Evolutionary conservation across 2,888 invertebrate genomes (phyloP).

Genomic region (Tanypteryx hageni): DNA sequence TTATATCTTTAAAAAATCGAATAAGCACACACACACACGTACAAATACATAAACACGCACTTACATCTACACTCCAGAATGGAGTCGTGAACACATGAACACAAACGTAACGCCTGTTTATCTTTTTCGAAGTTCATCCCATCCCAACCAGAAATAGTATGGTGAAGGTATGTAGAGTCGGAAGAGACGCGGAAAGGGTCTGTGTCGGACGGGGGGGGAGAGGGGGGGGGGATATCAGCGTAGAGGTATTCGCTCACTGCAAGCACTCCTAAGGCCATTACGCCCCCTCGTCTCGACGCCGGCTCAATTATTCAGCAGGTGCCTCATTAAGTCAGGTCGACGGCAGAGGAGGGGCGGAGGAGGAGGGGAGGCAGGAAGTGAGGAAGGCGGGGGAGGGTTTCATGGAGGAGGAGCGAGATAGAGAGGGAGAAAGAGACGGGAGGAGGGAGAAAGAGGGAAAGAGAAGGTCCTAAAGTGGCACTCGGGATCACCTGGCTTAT

Average conservation of each 20-base stretch:
- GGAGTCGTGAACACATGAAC: background rate
- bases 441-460: too few relatives aligned
- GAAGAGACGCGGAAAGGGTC: background rate
- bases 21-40: too few relatives aligned
- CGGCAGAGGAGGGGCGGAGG: background rate
- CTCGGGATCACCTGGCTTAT: background rate
- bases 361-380: background rate
- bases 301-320: conserved; percentile 56
- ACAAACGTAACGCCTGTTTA: too few relatives aligned
- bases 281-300: background rate
- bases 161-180: background rate
- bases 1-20: too few relatives aligned
- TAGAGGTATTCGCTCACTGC: conserved; percentile 35
- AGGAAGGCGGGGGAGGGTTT: background rate
- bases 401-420: too few relatives aligned
- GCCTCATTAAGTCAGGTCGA: conserved; percentile 53
- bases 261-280: conserved; percentile 46
- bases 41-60: background rate
- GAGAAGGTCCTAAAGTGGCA: too few relatives aligned
- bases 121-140: too few relatives aligned
- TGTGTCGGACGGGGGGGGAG: background rate
- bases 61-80: background rate
- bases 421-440: too few relatives aligned
- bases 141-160: too few relatives aligned
- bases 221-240: conserved; percentile 7